Evolutionary conservation across 2,113 vertebrate species (phyloP), one percentile per base, ranked within the genome.

Genomic region (Grammomys dolichurus): DNA sequence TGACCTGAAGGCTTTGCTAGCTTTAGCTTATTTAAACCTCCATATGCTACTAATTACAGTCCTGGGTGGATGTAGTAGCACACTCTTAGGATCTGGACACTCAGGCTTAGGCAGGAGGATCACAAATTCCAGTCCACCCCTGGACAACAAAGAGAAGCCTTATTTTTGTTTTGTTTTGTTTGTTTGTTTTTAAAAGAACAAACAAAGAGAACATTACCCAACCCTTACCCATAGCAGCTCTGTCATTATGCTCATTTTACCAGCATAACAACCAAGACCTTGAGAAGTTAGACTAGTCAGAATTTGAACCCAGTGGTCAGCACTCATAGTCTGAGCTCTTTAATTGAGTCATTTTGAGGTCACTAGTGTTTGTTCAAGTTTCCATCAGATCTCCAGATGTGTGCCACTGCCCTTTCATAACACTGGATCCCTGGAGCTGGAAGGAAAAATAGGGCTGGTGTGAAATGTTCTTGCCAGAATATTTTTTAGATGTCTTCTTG

Each of bases 401-500:
- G 0, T 54, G 36, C 28, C 46, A 40, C 12, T 40, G 9, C 3
- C 10, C 20, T 4, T 46, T 10, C 8, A 11, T 13, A 70, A 5
- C 24, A 31, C 36, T 31, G 43, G 12, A 81, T 92, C 3, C 22
- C 48, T 6, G 26, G 0, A 65, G 33, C 3, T 58, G 13, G 63
- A 48, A 80, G 36, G 28, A 28, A 70, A 8, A 81, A 36, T 3
- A 2, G 22, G 6, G 19, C 54, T 46, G 17, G n/a, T 80, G 33
- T 90, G 48, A 92, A 92, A 73, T 7, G 31, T 51, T 48, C 48
- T 92, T 22, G 70, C 46, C 31, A 5, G 28, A 17, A 17, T 85
- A 40, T n/a, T 85, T 51, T 90, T 75, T 87, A 85, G 65, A 31
- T 84, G 12, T 36, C 60, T 96, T 82, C 90, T 51, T 36, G 40